Evolutionary conservation across 2,888 invertebrate species (phyloP), one percentile per base, ranked within the genome.

Genomic region (Drosophila neotestacea): DNA sequence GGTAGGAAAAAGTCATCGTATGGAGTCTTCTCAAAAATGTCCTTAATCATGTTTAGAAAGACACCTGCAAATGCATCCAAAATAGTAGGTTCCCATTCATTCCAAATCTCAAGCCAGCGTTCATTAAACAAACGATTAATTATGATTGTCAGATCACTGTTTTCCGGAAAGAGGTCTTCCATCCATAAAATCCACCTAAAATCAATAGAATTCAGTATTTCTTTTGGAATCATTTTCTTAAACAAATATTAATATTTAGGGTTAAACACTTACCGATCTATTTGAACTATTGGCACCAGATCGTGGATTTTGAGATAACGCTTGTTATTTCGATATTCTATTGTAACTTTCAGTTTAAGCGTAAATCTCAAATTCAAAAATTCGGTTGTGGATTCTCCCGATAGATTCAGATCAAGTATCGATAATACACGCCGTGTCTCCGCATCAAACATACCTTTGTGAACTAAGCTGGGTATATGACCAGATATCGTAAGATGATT

Each of bases 1-100:
- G 72, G 16, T 0, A 86, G 41, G 56, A 83, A 81, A 70, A 87
- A 42, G 6, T 85, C 82, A 38, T 87, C 87, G 38, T 86, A 83
- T 4, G 83, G 41, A 9, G 72, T 41, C 6, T 22, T 56, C 7
- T 66, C 28, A 9, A 84, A 87, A 2, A 63, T 55, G 5, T 61
- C 50, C 22, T 78, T 55, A 22, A 87, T 44, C 41, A 77, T 44
- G 16, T 28, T 22, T 0, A 44, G 36, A 48, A 85, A 73, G 6
- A 79, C 64, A 11, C 68, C 64, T 0, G 77, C 32, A 34, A 84
- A 87, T 36, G 62, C 44, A 7, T 61, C 44, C 5, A 74, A 48
- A 27, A 78, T 77, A 1, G 0, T 50, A 2, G 73, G 51, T 44
- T 87, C 79, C 56, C 70, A 61, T 38, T 83, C 81, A 42, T 81